Base-by-base conservation (phyloP, 2,888 invertebrate species). In the Miltochrista miniata region DNA sequence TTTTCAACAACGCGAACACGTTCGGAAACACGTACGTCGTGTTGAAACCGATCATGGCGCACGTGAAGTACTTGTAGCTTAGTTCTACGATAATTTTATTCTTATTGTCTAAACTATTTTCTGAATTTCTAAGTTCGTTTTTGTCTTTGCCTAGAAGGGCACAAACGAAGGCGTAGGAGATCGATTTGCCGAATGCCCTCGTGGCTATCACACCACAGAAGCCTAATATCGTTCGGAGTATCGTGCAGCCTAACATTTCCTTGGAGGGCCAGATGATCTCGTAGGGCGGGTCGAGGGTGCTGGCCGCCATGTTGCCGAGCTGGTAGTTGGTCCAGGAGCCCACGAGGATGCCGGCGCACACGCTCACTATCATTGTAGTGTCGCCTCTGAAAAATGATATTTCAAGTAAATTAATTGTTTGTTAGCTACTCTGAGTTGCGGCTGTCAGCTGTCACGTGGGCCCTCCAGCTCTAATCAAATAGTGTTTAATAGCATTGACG, bases 311-410 rank as follows among this genome's bases (percentile, higher is more conserved):
- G 74, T 94, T 93, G n/a, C 96, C 96, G 11, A 95, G 92, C 79
- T 95, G 96, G 81, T 95, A 97, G 87, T 96, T 96, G 36, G 96
- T 86, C 98, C 97, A 98, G 5, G 96, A 94, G 14, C 97, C 98
- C 2, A 94, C 82, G 42, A 95, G 93, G 56, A 97, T 93, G 44
- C 98, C 98, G 1, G 95, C 93, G 62, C 95, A 95, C 5, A 96
- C 96, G 48, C 96, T 96, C 61, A 98, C 93, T 63, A 98, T 95
- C 93, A 97, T 95, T 1, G 97, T 94, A 0, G 98, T 98, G 84
- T 98, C 98, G 18, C 97, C 97, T 75, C 98, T 96, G 86, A 1
- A 53, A 37, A 7, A 10, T 31, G 3, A 31, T 11, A 31, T 8
- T 31, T 7, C 31, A 31, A 8, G 18, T 24, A 24, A 4, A 24